Evolutionary conservation across 2,797 vertebrate species (phyloP).

Genomic region (Bradypodion pumilum): DNA sequence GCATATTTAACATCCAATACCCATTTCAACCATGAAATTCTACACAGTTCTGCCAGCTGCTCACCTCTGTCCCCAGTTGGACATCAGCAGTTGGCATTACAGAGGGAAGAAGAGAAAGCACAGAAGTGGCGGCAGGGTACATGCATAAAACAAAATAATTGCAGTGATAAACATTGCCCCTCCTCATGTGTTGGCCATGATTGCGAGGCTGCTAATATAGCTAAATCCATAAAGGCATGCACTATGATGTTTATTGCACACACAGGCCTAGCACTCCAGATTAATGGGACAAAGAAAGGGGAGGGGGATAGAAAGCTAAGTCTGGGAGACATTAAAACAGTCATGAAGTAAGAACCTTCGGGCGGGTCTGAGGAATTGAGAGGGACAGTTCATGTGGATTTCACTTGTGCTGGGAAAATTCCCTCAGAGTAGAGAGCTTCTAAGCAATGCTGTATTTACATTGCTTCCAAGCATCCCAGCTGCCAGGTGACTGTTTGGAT

Average conservation of each 20-base stretch:
- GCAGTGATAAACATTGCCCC: conserved; percentile 68
- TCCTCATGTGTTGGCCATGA: conserved; percentile 71
- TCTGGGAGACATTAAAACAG: not conserved
- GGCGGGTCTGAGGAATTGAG: not conserved
- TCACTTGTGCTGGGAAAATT: not conserved
- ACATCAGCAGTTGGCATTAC: not conserved
- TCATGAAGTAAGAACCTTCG: accelerated
- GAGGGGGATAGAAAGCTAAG: conserved; percentile 28
- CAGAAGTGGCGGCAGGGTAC: conserved; percentile 41
- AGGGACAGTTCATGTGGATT: conserved; percentile 1
- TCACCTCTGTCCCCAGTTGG: not conserved
- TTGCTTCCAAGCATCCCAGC: not conserved
- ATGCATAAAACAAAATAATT: conserved; percentile 76
- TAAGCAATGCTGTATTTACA: not conserved
- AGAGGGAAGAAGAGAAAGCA: not conserved
- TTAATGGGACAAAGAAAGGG: conserved; percentile 52
- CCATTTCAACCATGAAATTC: conserved; percentile 2
- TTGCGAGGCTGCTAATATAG: conserved; percentile 78
- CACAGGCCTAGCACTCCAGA: conserved; percentile 51
- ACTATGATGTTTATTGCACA: conserved; percentile 57
- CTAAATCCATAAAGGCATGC: conserved; percentile 74
- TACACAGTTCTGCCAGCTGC: not conserved
- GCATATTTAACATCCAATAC: not conserved
- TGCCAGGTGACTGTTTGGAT: not conserved
- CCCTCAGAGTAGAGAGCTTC: not conserved